A percentile compares a stretch with the other conserved stretches of the same genome.
Evolutionary conservation across 1,140 invertebrate species (phyloP).

Genomic region (Macrobrachium rosenbergii): DNA sequence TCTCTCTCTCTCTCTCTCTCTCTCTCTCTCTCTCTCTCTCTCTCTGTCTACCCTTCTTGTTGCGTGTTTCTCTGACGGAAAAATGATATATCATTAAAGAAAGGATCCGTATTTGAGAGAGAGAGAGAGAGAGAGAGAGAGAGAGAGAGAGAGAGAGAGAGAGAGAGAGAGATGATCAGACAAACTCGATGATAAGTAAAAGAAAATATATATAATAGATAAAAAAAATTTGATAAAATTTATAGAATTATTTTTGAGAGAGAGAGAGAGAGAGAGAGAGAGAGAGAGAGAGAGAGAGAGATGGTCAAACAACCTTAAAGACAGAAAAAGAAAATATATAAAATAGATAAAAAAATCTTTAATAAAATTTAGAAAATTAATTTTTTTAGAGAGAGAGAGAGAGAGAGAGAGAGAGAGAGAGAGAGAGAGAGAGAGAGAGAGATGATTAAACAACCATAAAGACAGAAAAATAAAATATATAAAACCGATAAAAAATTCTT

Average conservation of each 20-base stretch:
- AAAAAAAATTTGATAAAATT: neutral
- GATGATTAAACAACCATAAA: neutral
- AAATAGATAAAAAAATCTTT: too few relatives aligned
- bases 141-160: neutral
- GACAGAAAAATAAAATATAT: slow-evolving; percentile 4
- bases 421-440: neutral
- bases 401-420: slow-evolving; percentile 2
- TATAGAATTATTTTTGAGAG: neutral
- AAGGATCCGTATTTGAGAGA: too few relatives aligned
- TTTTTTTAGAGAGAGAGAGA: too few relatives aligned
- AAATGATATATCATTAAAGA: neutral
- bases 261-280: neutral
- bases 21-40: slow-evolving; percentile 8
- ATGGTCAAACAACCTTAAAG: neutral
- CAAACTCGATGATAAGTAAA: neutral
- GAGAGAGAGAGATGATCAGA: neutral
- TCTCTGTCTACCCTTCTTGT: neutral
- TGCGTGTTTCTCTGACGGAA: neutral
- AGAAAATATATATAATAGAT: neutral
- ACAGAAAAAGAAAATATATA: too few relatives aligned
- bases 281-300: slow-evolving; percentile 4
- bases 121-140: neutral
- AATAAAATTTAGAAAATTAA: neutral
- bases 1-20: neutral
- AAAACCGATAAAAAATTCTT: neutral